Conservation (phyloP, 2,888 invertebrate genomes). For the Ptilodon capucinus region DNA sequence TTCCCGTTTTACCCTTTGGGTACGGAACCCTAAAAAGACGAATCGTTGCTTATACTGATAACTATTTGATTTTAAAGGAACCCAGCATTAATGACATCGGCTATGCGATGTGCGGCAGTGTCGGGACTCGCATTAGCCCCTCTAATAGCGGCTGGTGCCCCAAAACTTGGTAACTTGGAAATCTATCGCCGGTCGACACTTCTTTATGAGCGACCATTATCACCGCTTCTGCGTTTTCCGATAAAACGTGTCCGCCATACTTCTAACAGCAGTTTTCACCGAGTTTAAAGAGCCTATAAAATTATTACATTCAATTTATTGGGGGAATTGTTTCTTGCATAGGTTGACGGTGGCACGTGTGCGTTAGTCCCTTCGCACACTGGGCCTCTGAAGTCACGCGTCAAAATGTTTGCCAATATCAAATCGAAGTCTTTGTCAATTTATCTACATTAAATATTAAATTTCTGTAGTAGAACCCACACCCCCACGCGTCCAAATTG, state of each 20-base stretch:
- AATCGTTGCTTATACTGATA: too few species aligned
- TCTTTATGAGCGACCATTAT: constrained; percentile 80
- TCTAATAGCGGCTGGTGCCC: constrained; percentile 68
- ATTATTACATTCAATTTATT: constrained; percentile 68
- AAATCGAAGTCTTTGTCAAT: too few species aligned
- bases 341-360: constrained; percentile 14
- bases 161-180: constrained; percentile 78
- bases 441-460: too few species aligned
- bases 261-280: constrained; percentile 67
- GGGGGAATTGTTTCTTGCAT: constrained; percentile 35
- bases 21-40: too few species aligned
- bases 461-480: too few species aligned
- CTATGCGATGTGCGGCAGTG: constrained; percentile 47
- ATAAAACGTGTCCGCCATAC: constrained; percentile 76
- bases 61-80: too few species aligned
- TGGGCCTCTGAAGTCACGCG: too few species aligned
- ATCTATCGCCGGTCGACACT: constrained; percentile 72
- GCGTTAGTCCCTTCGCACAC: too few species aligned
- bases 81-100: constrained; percentile 46
- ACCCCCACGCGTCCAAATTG: too few species aligned
- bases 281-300: constrained; percentile 70
- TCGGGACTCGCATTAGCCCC: constrained; percentile 62
- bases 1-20: too few species aligned
- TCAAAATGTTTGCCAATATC: too few species aligned
- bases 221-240: constrained; percentile 73